Evolutionary conservation across 2,113 vertebrate species (phyloP), one percentile per base, ranked within the genome.

Genomic region (Pyrgilauda ruficollis): DNA sequence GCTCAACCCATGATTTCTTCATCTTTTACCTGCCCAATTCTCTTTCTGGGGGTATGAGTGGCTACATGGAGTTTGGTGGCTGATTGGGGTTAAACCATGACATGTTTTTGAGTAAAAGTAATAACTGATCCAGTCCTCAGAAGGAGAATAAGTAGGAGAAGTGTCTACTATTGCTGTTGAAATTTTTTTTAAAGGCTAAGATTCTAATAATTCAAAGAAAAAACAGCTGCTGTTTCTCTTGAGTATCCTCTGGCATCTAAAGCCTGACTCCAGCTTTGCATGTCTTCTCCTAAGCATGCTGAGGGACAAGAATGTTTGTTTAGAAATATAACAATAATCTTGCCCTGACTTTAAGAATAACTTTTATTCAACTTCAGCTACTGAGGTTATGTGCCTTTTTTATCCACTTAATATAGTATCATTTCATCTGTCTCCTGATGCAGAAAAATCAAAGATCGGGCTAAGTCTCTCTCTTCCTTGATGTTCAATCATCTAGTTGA

Each of bases 41-140:
- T 59, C 8, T 50, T 52, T 76, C 22, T 52, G 11, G 11, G 9
- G 11, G 26, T 49, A 8, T 43, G n/a, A 50, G 9, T 16, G 2
- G 11, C 8, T 0, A 0, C 0, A 0, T 59, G 27, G 21, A 11
- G 5, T 17, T 76, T 0, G 1, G 11, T 52, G 31, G 6, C 37
- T 68, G 44, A 1, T 21, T 59, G 73, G 33, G 6, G 22, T 69
- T 61, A 77, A 77, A 28, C 18, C 33, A 33, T 2, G 3, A 23
- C 27, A 33, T 2, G 4, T 44, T 86, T 70, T 35, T 23, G 55
- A 23, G 10, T 41, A 46, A 31, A 35, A 44, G 9, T 53, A 62
- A 70, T 47, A 67, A 92, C 9, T 52, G 14, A 56, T 53, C 19
- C 16, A 26, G 11, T 44, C 19, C 9, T 58, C 49, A 68, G 11